phyloP scores from a whole-genome alignment of 2,797 vertebrate species.

The Geotrypetes seraphini region DNA sequence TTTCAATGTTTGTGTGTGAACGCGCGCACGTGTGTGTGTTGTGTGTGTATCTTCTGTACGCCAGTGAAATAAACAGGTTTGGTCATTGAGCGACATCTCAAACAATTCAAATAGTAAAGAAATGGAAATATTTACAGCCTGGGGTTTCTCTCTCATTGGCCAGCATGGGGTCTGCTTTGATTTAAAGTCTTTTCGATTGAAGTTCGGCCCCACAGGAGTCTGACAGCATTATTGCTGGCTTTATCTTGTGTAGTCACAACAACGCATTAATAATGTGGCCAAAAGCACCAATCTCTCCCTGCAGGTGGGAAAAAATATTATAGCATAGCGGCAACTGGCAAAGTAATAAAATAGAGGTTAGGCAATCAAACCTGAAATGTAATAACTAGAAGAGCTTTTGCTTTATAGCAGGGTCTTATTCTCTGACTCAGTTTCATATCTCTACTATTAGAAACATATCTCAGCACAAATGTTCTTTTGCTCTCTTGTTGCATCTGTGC shows the following conservation, averaged over 20 bases:
- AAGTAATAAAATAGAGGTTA: slow-evolving; percentile 3
- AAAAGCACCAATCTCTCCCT: slow-evolving; percentile 8
- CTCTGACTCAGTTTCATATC: background rate
- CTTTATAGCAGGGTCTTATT: background rate
- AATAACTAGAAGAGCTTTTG: background rate
- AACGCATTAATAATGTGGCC: slow-evolving; percentile 8
- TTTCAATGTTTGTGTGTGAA: too few relatives aligned
- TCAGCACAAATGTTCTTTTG: background rate
- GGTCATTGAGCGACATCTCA: slow-evolving; percentile 2
- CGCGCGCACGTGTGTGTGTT: too few relatives aligned
- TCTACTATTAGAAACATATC: background rate
- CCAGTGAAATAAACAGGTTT: slow-evolving; percentile 11
- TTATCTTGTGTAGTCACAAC: slow-evolving; percentile 12
- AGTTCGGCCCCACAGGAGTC: slow-evolving; percentile 9
- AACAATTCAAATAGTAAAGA: slow-evolving; percentile 14
- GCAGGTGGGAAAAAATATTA: background rate
- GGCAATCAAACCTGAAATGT: background rate
- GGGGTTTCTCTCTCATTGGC: slow-evolving; percentile 4
- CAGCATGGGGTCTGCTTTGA: slow-evolving; percentile 10
- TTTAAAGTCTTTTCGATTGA: slow-evolving; percentile 15
- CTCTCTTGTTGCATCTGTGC: background rate
- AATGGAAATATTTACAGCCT: slow-evolving; percentile 15
- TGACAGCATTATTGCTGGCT: background rate
- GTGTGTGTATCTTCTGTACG: too few relatives aligned
- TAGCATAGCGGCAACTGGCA: slow-evolving; percentile 9